A percentile compares a stretch with the other conserved stretches of the same genome.
phyloP scores from a whole-genome alignment of 2,888 invertebrate species.

The Dicyrtoma fusca region DNA sequence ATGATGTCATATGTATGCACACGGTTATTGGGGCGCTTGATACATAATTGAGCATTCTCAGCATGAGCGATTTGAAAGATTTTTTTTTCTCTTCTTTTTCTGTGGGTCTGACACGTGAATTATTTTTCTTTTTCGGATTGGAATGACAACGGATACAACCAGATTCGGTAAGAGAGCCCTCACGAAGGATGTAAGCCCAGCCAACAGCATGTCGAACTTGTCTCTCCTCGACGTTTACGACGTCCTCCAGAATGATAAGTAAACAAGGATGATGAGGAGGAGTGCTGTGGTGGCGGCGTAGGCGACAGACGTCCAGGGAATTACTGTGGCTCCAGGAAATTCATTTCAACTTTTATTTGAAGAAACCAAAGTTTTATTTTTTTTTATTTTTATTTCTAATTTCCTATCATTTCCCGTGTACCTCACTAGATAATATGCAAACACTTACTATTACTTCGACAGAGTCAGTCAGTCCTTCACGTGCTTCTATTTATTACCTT shows the following conservation, averaged over 20 bases:
- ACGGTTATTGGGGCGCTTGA: too few relatives aligned
- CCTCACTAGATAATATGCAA: too few relatives aligned
- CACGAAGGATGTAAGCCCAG: conserved; percentile 28
- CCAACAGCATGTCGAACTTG: conserved; percentile 34
- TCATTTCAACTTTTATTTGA: background rate
- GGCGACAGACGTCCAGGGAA: conserved; percentile 30
- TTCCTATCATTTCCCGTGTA: background rate
- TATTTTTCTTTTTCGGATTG: too few relatives aligned
- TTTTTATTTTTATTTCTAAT: conserved; percentile 5
- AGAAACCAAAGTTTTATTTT: conserved; percentile 1
- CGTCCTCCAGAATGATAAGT: conserved; percentile 36
- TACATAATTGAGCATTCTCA: background rate
- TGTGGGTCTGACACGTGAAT: too few relatives aligned
- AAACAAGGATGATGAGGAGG: conserved; percentile 17
- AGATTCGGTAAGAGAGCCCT: conserved; percentile 44
- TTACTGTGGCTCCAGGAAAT: conserved; percentile 24
- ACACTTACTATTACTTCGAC: too few relatives aligned
- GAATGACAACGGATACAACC: too few relatives aligned
- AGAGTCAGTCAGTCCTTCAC: too few relatives aligned
- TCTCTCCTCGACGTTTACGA: conserved; percentile 36
- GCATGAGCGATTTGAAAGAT: too few relatives aligned
- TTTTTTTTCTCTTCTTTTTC: background rate
- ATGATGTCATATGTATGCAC: background rate
- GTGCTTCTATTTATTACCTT: too few relatives aligned
- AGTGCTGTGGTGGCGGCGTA: background rate